Conservation (phyloP, 2,888 invertebrate species). For the Tachina fera region DNA sequence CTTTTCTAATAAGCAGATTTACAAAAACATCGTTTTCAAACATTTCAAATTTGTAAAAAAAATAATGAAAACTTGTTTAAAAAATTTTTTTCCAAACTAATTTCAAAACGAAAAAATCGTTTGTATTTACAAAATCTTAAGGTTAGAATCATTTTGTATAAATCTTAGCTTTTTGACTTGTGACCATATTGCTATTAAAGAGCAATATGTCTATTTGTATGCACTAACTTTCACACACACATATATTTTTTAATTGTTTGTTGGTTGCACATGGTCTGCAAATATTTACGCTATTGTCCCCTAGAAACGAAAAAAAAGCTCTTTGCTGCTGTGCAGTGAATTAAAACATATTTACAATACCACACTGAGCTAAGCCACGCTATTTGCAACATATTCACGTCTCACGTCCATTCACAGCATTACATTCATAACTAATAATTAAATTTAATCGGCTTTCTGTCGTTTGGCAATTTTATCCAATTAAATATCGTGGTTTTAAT, state of each 20-base stretch:
- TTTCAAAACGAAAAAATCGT: too few species aligned
- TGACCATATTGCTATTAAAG: too few species aligned
- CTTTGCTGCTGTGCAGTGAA: constrained; percentile 22
- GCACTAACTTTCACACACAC: not conserved
- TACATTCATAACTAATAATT: constrained; percentile 73
- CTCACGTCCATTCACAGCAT: constrained; percentile 21
- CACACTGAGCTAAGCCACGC: constrained; percentile 5
- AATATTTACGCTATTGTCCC: constrained; percentile 28
- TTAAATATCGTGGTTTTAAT: constrained; percentile 73
- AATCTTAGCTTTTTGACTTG: too few species aligned
- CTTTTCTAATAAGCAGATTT: too few species aligned
- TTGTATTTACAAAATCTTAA: too few species aligned
- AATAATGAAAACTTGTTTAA: too few species aligned
- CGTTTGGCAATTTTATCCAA: constrained; percentile 74
- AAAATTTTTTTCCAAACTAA: too few species aligned
- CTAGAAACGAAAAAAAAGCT: not conserved
- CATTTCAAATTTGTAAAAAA: too few species aligned
- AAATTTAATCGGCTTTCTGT: constrained; percentile 74
- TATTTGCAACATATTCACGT: constrained; percentile 26
- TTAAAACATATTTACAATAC: constrained; percentile 12
- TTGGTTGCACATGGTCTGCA: constrained; percentile 41
- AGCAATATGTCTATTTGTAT: too few species aligned
- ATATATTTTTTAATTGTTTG: constrained; percentile 22
- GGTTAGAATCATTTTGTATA: too few species aligned
- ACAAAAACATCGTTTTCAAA: too few species aligned